Evolutionary conservation across 2,797 vertebrate genomes (phyloP).

Genomic region (Strix occidentalis): DNA sequence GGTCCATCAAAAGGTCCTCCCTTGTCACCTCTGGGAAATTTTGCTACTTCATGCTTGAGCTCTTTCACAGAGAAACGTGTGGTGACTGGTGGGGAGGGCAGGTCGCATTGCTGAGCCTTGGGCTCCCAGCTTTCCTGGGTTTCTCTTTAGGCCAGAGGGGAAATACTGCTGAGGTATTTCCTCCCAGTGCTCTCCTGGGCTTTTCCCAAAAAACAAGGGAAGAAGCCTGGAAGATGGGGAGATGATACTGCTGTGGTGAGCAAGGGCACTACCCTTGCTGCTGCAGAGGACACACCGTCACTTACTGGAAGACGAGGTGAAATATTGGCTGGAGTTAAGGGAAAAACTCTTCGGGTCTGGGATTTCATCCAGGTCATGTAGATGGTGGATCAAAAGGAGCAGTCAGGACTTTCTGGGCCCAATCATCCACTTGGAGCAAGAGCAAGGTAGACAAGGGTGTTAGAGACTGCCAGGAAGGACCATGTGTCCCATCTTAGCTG

Average conservation of each 20-base stretch:
- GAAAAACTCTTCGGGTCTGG: slow-evolving; percentile 9
- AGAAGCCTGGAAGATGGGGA: not conserved
- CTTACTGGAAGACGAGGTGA: slow-evolving; percentile 39
- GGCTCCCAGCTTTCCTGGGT: not conserved
- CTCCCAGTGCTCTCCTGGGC: not conserved
- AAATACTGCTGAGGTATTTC: slow-evolving; percentile 17
- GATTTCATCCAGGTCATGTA: slow-evolving; percentile 38
- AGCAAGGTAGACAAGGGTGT: not conserved
- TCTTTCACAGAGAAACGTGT: not conserved
- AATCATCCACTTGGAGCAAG: slow-evolving; percentile 20
- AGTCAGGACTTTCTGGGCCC: not conserved
- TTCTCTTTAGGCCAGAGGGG: not conserved
- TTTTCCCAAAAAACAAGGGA: not conserved
- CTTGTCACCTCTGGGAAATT: slow-evolving; percentile 28
- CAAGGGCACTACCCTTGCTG: not conserved
- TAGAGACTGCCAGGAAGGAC: not conserved
- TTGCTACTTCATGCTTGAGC: not conserved
- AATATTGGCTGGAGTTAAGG: slow-evolving; percentile 12
- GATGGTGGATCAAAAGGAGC: not conserved
- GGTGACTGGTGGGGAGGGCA: not conserved
- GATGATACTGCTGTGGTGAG: not conserved
- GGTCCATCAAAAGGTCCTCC: slow-evolving; percentile 20
- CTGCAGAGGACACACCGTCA: not conserved
- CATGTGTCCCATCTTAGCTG: not conserved
- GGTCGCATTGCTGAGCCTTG: not conserved